Evolutionary conservation across 2,888 invertebrate species (phyloP).

Genomic region (Galerucella nymphaeae): DNA sequence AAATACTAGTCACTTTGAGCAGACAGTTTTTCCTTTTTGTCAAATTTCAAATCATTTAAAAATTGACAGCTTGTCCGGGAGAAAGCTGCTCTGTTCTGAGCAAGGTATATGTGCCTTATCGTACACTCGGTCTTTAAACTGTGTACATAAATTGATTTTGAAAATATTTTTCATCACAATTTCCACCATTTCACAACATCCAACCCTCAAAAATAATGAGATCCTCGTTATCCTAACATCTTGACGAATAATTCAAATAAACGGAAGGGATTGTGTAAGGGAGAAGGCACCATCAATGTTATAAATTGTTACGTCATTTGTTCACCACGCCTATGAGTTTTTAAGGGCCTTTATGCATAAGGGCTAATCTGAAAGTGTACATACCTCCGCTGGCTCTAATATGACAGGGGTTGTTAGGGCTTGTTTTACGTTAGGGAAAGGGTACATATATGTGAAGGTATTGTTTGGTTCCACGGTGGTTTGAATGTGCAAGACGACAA

Average conservation of each 20-base stretch:
- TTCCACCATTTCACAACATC: neutral
- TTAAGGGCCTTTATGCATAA: slow-evolving; percentile 42
- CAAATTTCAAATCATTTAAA: too few relatives aligned
- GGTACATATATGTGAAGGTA: slow-evolving; percentile 9
- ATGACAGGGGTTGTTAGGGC: slow-evolving; percentile 14
- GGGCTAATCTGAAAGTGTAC: slow-evolving; percentile 40
- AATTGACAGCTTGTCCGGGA: too few relatives aligned
- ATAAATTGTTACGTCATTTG: slow-evolving; percentile 48
- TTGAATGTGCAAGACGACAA: slow-evolving; percentile 1
- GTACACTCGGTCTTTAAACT: too few relatives aligned
- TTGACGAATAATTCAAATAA: slow-evolving; percentile 19
- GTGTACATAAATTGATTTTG: too few relatives aligned
- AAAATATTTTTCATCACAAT: neutral
- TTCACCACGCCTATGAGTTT: slow-evolving; percentile 49
- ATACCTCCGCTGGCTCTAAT: slow-evolving; percentile 34
- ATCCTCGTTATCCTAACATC: slow-evolving; percentile 17
- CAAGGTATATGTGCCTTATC: neutral
- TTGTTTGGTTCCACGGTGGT: slow-evolving; percentile 21
- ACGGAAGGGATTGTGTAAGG: slow-evolving; percentile 15
- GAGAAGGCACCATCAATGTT: slow-evolving; percentile 17
- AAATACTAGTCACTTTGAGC: too few relatives aligned
- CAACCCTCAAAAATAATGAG: slow-evolving; percentile 11
- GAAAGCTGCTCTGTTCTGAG: too few relatives aligned
- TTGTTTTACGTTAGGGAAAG: slow-evolving; percentile 3
- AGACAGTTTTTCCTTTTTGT: too few relatives aligned